phyloP scores from a whole-genome alignment of 2,888 invertebrate species.

The Orgyia antiqua region DNA sequence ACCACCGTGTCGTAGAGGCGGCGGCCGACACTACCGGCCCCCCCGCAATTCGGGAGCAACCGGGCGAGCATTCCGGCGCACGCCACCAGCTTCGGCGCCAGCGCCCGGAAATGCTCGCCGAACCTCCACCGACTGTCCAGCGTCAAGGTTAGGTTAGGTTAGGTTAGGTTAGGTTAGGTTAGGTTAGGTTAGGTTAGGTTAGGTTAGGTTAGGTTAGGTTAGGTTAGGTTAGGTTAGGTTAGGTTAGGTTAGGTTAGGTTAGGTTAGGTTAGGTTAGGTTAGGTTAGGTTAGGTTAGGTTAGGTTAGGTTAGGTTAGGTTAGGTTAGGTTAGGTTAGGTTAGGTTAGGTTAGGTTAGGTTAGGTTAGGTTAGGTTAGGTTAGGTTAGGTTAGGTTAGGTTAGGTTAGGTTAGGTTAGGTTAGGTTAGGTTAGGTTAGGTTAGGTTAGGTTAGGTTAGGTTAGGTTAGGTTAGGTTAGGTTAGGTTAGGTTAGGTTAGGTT shows the following conservation, averaged over 20 bases:
- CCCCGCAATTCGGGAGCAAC: too few species aligned
- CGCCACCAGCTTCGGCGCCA: too few species aligned
- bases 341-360: constrained; percentile 5
- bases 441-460: constrained; percentile 10
- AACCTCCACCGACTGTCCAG: too few species aligned
- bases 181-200: constrained; percentile 8
- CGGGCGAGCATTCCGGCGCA: too few species aligned
- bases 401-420: constrained; percentile 10
- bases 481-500: constrained; percentile 20
- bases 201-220: constrained; percentile 9
- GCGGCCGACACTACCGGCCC: too few species aligned
- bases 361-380: constrained; percentile 2
- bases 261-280: constrained; percentile 9
- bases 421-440: constrained; percentile 10
- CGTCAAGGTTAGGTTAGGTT: neutral
- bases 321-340: constrained; percentile 5
- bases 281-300: constrained; percentile 8
- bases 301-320: constrained; percentile 3
- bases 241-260: constrained; percentile 9
- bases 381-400: constrained; percentile 10
- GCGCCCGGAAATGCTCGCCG: too few species aligned
- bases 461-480: constrained; percentile 17
- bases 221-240: constrained; percentile 9
- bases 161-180: constrained; percentile 9
- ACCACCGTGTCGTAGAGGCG: too few species aligned